Base-by-base conservation (phyloP, 2,888 invertebrate genomes). In the Torymus auratus region DNA sequence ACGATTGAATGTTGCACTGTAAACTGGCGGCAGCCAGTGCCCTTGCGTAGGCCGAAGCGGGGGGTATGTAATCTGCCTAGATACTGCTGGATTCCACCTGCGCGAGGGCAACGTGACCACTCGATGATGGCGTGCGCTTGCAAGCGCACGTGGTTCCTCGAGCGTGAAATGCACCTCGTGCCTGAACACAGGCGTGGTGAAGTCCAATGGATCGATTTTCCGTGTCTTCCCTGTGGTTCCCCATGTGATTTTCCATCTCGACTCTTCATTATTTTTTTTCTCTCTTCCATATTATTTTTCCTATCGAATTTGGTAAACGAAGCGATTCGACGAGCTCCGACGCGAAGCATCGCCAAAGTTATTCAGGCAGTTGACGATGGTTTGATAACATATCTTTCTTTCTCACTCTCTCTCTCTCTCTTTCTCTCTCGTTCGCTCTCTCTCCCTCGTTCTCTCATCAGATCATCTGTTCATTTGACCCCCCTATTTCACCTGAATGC, bases 171-270 rank as follows among this genome's bases (percentile, higher is more conserved):
- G 82, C 84, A 82, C 83, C 86, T 85, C 85, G 85, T 86, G 84
- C 85, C 84, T 74, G 83, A 23, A 83, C 84, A 84, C 83, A 85
- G 84, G 84, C 84, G 81, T 84, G 84, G 81, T 75, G 61, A 84
- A 84, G 76, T 84, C 81, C 82, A 84, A 82, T 82, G 65, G 64
- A 83, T 85, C 74, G 65, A 75, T 75, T 78, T 58, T 60, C 28
- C 67, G 3, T 13, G 41, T 73, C 13, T 53, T 56, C 67, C 28
- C 53, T 17, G 68, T 61, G 53, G 68, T 62, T 74, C 60, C n/a
- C 28, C 55, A 72, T 56, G 17, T 80, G 11, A 41, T 41, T 41
- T 80, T 71, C 61, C 52, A 64, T 69, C 0, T 10, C 64, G n/a
- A 60, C 67, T 72, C 52, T 50, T 68, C 65, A 73, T 60, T 5